Evolutionary conservation across 2,113 vertebrate species (phyloP).

Genomic region (Phylloscopus whistleri): DNA sequence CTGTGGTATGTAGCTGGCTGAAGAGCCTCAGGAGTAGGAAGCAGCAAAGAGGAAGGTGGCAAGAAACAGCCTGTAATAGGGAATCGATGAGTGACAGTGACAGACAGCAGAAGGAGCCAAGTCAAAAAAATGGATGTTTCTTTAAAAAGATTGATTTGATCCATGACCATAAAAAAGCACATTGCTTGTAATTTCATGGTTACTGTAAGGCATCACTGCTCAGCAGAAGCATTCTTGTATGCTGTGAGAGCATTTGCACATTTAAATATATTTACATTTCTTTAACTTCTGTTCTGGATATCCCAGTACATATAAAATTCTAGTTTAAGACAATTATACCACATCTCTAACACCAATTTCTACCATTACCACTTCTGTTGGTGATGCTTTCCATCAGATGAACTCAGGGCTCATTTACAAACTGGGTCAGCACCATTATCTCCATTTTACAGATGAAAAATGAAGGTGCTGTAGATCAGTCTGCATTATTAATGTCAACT

Average conservation of each 20-base stretch:
- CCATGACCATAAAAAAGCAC: neutral
- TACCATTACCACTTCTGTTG: neutral
- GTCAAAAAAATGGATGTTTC: neutral
- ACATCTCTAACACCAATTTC: neutral
- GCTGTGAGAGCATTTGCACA: neutral
- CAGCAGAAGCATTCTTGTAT: neutral
- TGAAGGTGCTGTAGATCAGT: constrained; percentile 37
- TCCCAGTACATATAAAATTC: neutral
- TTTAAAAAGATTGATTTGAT: neutral
- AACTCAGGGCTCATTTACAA: constrained; percentile 48
- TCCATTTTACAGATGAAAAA: constrained; percentile 53
- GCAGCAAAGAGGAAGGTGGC: neutral
- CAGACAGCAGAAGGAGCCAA: neutral
- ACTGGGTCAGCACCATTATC: constrained; percentile 34
- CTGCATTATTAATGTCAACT: constrained; percentile 60
- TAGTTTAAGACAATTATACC: neutral
- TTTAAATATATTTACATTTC: neutral
- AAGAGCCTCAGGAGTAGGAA: neutral
- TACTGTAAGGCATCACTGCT: neutral
- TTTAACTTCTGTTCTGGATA: neutral
- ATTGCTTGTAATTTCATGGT: neutral
- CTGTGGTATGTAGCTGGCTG: neutral
- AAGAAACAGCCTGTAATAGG: neutral
- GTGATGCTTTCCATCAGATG: neutral
- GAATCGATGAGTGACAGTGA: neutral